These are phyloP conservation scores for Drosophila gunungcola DNA, from an alignment of 1,140 invertebrate species.

Conservation along the genomic window DNA sequence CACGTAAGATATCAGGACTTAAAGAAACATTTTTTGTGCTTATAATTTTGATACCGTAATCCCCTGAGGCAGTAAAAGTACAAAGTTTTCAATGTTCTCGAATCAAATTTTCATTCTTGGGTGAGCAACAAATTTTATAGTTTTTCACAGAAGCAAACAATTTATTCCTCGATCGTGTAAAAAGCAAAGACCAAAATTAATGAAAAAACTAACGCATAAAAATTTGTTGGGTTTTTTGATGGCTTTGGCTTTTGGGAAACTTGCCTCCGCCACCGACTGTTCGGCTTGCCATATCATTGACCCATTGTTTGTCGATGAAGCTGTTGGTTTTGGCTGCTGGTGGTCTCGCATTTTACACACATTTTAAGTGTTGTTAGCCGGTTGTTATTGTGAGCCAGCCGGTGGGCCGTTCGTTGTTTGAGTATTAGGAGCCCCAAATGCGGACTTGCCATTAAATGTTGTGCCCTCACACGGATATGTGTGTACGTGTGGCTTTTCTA, in stretches of 20 bases:
- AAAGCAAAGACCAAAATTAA: slow-evolving; percentile 53
- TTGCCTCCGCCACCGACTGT: not conserved
- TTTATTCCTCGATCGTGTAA: slow-evolving; percentile 11
- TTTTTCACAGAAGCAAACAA: slow-evolving; percentile 14
- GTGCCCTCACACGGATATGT: slow-evolving; percentile 32
- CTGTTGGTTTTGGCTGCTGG: slow-evolving; percentile 62
- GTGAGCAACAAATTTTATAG: slow-evolving; percentile 30
- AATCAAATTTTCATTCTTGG: slow-evolving; percentile 25
- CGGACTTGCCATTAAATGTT: slow-evolving; percentile 47
- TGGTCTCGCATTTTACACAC: slow-evolving; percentile 72
- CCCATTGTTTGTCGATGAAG: slow-evolving; percentile 68
- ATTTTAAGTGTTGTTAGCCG: slow-evolving; percentile 78
- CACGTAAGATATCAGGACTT: too few species aligned
- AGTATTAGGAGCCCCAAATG: slow-evolving; percentile 26
- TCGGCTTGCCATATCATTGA: slow-evolving; percentile 55
- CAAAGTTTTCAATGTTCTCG: slow-evolving; percentile 15
- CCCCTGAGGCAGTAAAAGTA: slow-evolving; percentile 14
- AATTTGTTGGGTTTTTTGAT: slow-evolving; percentile 57
- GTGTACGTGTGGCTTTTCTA: slow-evolving; percentile 43
- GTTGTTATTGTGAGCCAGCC: slow-evolving; percentile 63
- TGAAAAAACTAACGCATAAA: slow-evolving; percentile 76
- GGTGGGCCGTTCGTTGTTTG: not conserved
- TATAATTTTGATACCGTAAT: slow-evolving; percentile 4
- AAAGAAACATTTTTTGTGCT: not conserved
- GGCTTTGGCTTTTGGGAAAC: slow-evolving; percentile 18